These are phyloP conservation scores for Metacarcinus magister DNA, from an alignment of 2,888 invertebrate species.

Conservation along the genomic window DNA sequence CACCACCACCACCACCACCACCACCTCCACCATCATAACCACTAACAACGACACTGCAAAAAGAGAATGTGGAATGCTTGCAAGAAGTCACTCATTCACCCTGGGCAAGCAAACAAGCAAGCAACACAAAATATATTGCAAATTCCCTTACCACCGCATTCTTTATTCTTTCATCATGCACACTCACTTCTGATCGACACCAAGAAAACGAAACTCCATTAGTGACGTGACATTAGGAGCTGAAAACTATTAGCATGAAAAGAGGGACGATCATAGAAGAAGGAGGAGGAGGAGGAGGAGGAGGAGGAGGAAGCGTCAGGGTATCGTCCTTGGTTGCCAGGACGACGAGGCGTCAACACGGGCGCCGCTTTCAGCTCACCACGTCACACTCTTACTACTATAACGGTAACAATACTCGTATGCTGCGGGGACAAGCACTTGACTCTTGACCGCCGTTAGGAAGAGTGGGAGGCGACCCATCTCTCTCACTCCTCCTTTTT, in stretches of 20 bases:
- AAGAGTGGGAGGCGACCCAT: not conserved
- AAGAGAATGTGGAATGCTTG: not conserved
- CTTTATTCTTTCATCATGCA: not conserved
- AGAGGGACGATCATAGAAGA: not conserved
- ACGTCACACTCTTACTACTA: not conserved
- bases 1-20: not conserved
- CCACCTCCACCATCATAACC: not conserved
- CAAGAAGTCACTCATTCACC: not conserved
- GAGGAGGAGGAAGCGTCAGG: not conserved
- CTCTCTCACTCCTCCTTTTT: slow-evolving; percentile 1
- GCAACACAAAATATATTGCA: not conserved
- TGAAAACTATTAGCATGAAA: not conserved
- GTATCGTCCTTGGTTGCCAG: slow-evolving; percentile 39
- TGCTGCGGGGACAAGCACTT: not conserved
- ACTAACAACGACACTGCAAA: not conserved
- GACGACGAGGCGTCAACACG: slow-evolving; percentile 4
- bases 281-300: not conserved
- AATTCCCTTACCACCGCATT: not conserved
- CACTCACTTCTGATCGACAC: not conserved
- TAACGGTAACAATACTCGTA: not conserved
- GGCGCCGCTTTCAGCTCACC: not conserved
- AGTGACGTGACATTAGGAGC: not conserved
- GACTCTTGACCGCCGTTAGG: not conserved
- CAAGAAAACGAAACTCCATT: not conserved
- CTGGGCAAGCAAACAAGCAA: not conserved